Evolutionary conservation across 2,113 vertebrate genomes (phyloP), one percentile per base, ranked within the genome.

Genomic region (Electrona antarctica): DNA sequence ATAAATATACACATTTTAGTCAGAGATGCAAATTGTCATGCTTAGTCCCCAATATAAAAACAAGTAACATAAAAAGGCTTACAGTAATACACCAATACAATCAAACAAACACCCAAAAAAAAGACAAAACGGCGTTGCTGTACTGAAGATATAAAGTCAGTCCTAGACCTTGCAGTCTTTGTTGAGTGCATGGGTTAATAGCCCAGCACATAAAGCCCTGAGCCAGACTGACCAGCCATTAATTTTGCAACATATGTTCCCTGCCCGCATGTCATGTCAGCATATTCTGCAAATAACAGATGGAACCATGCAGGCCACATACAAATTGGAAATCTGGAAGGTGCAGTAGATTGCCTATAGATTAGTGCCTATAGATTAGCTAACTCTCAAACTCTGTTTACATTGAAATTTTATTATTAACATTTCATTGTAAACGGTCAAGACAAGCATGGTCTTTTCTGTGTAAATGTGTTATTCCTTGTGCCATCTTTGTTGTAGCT

Each of bases 191-290:
- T 52, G 0, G 0, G 10, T 74, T 28, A 77, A 76, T 68, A 48
- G 10, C 51, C 9, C 4, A 69, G 67, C 21, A 10, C 15, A 52
- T 46, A 0, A 57, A 9, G 6, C 46, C 13, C 48, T 60, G 60
- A 72, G 64, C 57, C 45, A 64, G 29, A 66, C 67, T 2, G 0
- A 61, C 52, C 46, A 50, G 61, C 15, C 21, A 51, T 57, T 73
- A 0, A 54, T 28, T 63, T 46, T 50, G 8, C 10, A 54, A 52
- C 47, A 66, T 59, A 82, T 63, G 69, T 67, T 65, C 64, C 47
- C 9, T 68, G 60, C 7, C 0, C n/a, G 8, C 8, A 63, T 54
- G 29, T 70, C 65, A 73, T 54, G 29, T 72, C 65, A 73, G 64
- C 55, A 73, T 65, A 51, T 47, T 69, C 21, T 15, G 45, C 13